Evolutionary conservation across 2,113 vertebrate genomes (phyloP).

Genomic region (Oryzias javanicus): DNA sequence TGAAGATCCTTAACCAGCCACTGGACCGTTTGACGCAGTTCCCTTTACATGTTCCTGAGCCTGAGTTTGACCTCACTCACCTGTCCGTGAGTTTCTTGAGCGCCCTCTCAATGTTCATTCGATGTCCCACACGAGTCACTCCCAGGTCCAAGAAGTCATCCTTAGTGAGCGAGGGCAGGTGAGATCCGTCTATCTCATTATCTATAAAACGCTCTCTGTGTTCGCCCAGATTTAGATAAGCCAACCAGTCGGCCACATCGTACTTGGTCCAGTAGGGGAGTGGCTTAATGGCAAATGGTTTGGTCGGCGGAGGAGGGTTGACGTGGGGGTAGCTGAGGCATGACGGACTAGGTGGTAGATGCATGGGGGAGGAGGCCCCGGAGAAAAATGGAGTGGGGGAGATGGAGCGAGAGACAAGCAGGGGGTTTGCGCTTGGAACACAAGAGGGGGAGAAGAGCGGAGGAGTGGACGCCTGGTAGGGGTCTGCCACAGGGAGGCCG

Average conservation of each 20-base stretch:
- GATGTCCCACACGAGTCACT: slow-evolving; percentile 91
- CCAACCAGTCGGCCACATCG: slow-evolving; percentile 94
- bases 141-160: slow-evolving; percentile 94
- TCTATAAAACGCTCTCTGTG: slow-evolving; percentile 91
- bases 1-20: slow-evolving; percentile 55
- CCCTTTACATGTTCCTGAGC: slow-evolving; percentile 38
- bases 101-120: slow-evolving; percentile 95
- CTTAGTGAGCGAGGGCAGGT: slow-evolving; percentile 92
- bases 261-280: slow-evolving; percentile 94
- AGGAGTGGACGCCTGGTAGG: slow-evolving; percentile 74
- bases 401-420: slow-evolving; percentile 81
- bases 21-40: slow-evolving; percentile 26
- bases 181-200: slow-evolving; percentile 94
- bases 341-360: slow-evolving; percentile 74
- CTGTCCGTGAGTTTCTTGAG: slow-evolving; percentile 93
- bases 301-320: slow-evolving; percentile 82
- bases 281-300: slow-evolving; percentile 89
- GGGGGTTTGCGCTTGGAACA: slow-evolving; percentile 68
- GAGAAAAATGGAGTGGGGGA: slow-evolving; percentile 88
- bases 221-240: slow-evolving; percentile 87
- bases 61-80: slow-evolving; percentile 80
- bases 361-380: slow-evolving; percentile 75
- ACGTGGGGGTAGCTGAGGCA: slow-evolving; percentile 83
- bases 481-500: slow-evolving; percentile 75
- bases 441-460: slow-evolving; percentile 76